Evolutionary conservation across 1,140 invertebrate species (phyloP), one percentile per base, ranked within the genome.

Genomic region (Leptoteleia sp.): DNA sequence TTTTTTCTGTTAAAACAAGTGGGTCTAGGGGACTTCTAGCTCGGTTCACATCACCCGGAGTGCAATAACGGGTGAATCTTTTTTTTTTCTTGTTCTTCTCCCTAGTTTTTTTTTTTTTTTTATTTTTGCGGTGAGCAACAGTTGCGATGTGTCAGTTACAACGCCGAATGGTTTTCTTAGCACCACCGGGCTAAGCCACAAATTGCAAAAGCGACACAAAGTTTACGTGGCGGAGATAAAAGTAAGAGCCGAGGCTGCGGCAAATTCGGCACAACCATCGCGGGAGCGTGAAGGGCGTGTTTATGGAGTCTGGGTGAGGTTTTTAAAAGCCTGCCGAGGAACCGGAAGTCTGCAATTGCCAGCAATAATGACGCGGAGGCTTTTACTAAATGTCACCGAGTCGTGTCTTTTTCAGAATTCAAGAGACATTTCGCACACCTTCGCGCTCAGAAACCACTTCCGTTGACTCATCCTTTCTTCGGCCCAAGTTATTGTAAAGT

Each of bases 301-400:
- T 65, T 68, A 76, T 81, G 71, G 71, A 48, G 17, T 65, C 31
- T 5, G 48, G 22, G 19, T 27, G 27, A 50, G 31, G 16, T 33
- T 68, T 79, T 35, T 13, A 52, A 67, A 33, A 54, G 25, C 52
- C 48, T 42, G n/a, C 68, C 35, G 40, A 84, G 70, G 62, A 79
- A 50, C 76, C 84, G 84, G 83, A 84, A 84, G 82, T 79, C 81
- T 80, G 79, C 70, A 70, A 84, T 81, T 77, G 48, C 54, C 65
- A 55, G 59, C 55, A 12, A 52, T 72, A 78, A 82, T 64, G 43
- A 82, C 55, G 43, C 43, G n/a, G 27, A 42, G 57, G 40, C 64
- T 73, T 22, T 76, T 7, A 45, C 38, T 52, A 47, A 80, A 54
- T 68, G 50, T 79, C 68, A 70, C 64, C 43, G 40, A 27, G 65